phyloP scores from a whole-genome alignment of 2,113 vertebrate genomes.

The Vireo altiloquus region DNA sequence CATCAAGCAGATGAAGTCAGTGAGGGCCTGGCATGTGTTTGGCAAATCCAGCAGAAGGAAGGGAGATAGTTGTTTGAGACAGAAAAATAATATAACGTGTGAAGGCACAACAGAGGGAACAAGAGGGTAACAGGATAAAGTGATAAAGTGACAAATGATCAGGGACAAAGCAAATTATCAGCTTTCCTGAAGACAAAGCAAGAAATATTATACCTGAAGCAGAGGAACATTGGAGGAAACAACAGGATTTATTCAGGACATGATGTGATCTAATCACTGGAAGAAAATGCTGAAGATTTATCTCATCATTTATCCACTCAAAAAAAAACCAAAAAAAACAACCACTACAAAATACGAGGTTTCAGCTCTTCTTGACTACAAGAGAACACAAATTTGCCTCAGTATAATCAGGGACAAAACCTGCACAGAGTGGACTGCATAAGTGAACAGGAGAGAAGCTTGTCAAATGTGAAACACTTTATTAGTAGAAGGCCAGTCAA shows the following conservation, averaged over 20 bases:
- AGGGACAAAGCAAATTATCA: not conserved
- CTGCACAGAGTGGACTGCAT: not conserved
- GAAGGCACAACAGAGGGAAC: not conserved
- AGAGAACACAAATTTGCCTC: not conserved
- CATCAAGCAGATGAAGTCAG: not conserved
- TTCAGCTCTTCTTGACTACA: not conserved
- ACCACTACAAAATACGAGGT: not conserved
- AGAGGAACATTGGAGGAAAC: not conserved
- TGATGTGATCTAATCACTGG: not conserved
- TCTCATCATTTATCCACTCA: not conserved
- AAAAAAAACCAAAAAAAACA: not conserved
- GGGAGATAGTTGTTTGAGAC: not conserved
- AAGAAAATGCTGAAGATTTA: not conserved
- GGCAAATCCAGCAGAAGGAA: not conserved
- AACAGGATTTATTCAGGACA: not conserved
- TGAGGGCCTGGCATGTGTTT: not conserved
- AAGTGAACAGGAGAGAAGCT: not conserved
- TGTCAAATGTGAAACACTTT: not conserved
- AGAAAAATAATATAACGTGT: not conserved
- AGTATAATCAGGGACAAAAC: not conserved
- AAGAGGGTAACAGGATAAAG: not conserved
- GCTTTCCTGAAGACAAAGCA: not conserved
- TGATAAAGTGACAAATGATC: not conserved
- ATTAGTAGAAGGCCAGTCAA: not conserved
- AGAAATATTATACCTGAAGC: not conserved